Evolutionary conservation across 2,113 vertebrate genomes (phyloP), one percentile per base, ranked within the genome.

Genomic region (Trichomycterus rosablanca): DNA sequence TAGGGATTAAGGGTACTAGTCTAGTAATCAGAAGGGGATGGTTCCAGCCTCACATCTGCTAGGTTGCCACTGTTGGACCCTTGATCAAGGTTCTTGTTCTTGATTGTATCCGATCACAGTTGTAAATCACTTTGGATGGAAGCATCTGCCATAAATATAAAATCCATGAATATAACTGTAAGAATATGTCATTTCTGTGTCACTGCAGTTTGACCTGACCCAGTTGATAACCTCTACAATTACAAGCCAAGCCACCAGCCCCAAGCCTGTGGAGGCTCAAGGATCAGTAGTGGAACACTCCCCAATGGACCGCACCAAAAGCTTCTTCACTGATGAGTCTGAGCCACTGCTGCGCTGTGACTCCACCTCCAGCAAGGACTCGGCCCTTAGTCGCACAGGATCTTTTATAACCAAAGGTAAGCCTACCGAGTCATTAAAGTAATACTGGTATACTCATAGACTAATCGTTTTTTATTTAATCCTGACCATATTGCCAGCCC

Each of bases 391-490:
- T 83, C 89, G 95, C 70, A 97, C 87, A 0, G 93, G 95, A 67
- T 97, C 95, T 71, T 98, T 98, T 78, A 98, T 98, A 87, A 96
- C 95, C 91, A 98, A 98, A 97, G 96, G 96, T 97, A 81, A 77
- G 62, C 2, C 1, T 32, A 39, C 15, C 40, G 2, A 3, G 30
- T 54, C n/a, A 60, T 45, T 12, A 32, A 2, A 28, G n/a, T n/a
- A n/a, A 16, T 2, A 42, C 26, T 30, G 3, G 26, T 30, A 30
- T 30, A 30, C 26, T 30, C 7, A 30, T 7, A 32, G 4, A 11
- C 63, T 22, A 8, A n/a, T n/a, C n/a, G n/a, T n/a, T n/a, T n/a
- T n/a, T n/a, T n/a, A n/a, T n/a, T n/a, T n/a, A n/a, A n/a, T n/a
- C n/a, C n/a, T n/a, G n/a, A n/a, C n/a, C n/a, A n/a, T n/a, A n/a